A percentile compares a stretch with the other conserved stretches of the same genome.
phyloP scores from a whole-genome alignment of 2,797 vertebrate genomes.

The Syngnathus acus region DNA sequence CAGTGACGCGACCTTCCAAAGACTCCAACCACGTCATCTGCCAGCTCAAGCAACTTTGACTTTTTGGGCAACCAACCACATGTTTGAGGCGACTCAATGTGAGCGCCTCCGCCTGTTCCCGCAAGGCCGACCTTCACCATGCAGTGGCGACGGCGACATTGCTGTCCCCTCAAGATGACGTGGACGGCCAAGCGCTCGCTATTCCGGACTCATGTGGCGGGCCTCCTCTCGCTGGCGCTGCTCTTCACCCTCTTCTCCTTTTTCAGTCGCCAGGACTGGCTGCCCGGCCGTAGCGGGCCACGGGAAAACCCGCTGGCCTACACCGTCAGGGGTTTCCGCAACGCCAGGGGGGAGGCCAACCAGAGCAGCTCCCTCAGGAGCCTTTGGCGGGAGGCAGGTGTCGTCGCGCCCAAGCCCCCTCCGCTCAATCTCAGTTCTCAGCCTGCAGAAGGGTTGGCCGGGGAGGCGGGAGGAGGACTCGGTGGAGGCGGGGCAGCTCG shows the following conservation, averaged over 20 bases:
- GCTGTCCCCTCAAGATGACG: slow-evolving; percentile 94
- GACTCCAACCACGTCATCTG: slow-evolving; percentile 27
- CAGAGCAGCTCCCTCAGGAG: slow-evolving; percentile 80
- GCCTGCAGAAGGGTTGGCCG: slow-evolving; percentile 70
- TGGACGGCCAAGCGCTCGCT: slow-evolving; percentile 89
- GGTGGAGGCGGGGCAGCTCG: slow-evolving; percentile 43
- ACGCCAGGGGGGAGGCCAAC: slow-evolving; percentile 81
- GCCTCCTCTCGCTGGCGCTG: slow-evolving; percentile 83
- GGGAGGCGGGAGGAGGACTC: slow-evolving; percentile 50
- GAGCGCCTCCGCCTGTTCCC: slow-evolving; percentile 52
- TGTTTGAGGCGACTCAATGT: slow-evolving; percentile 65
- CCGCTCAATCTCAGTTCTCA: slow-evolving; percentile 79
- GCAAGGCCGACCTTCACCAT: slow-evolving; percentile 74
- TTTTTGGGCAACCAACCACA: slow-evolving; percentile 59
- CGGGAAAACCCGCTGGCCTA: slow-evolving; percentile 90
- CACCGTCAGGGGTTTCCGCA: slow-evolving; percentile 82
- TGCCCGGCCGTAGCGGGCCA: slow-evolving; percentile 79
- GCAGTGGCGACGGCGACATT: slow-evolving; percentile 96
- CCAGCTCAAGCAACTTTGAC: slow-evolving; percentile 51
- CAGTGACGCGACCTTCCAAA: neutral
- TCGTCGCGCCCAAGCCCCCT: slow-evolving; percentile 76
- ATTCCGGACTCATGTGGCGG: slow-evolving; percentile 88
- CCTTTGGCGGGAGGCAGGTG: slow-evolving; percentile 77
- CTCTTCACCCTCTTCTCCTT: slow-evolving; percentile 88
- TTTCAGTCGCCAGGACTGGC: slow-evolving; percentile 90